A percentile compares a stretch with the other conserved stretches of the same genome.
Evolutionary conservation across 2,888 invertebrate species (phyloP).

Genomic region (Phortica magna): DNA sequence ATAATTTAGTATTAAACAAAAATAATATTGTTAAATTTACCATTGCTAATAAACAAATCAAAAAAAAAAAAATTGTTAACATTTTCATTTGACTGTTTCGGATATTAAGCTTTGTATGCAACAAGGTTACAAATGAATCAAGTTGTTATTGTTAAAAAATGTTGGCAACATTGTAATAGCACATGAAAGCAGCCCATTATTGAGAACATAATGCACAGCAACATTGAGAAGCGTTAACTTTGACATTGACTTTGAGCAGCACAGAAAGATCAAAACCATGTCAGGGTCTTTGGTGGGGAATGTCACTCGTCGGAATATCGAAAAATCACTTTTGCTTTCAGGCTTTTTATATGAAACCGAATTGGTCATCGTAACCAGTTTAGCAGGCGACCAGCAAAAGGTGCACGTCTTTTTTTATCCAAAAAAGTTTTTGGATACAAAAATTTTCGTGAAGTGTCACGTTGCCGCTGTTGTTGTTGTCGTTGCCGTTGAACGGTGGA

Average conservation of each 20-base stretch:
- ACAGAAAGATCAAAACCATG: neutral
- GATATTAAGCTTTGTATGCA: neutral
- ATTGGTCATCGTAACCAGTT: conserved; percentile 37
- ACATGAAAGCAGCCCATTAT: neutral
- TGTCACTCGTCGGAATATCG: too few species aligned
- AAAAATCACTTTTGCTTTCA: conserved; percentile 26
- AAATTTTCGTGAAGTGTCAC: neutral
- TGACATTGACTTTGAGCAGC: conserved; percentile 8
- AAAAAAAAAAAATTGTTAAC: conserved; percentile 3
- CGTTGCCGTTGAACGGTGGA: conserved; percentile 42
- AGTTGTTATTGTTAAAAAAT: neutral
- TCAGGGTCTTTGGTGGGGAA: neutral
- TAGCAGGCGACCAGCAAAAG: conserved; percentile 33
- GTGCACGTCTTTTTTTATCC: conserved; percentile 28
- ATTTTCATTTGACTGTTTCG: neutral
- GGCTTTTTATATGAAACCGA: conserved; percentile 14
- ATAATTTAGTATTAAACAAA: conserved; percentile 70
- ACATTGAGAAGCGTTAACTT: neutral
- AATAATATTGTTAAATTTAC: conserved; percentile 32
- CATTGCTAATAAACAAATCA: neutral
- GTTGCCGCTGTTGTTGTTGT: conserved; percentile 45
- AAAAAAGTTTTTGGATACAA: conserved; percentile 20
- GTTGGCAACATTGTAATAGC: neutral
- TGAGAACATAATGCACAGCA: neutral
- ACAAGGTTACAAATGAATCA: neutral